Evolutionary conservation across 2,797 vertebrate genomes (phyloP).

Genomic region (Uromys caudimaculatus): DNA sequence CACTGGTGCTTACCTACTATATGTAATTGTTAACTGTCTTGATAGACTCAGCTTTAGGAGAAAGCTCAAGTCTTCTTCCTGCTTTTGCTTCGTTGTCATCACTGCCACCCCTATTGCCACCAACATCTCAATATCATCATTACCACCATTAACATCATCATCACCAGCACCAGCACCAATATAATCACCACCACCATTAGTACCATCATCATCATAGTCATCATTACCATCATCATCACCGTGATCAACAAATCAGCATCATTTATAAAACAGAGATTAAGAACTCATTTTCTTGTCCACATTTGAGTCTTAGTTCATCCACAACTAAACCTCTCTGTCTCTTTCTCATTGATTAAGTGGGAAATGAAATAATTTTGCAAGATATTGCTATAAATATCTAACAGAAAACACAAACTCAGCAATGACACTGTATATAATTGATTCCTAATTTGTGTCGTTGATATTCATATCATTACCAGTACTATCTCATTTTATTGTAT

Average conservation of each 20-base stretch:
- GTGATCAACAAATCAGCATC: neutral
- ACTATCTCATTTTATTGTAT: neutral
- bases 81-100: neutral
- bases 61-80: neutral
- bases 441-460: neutral
- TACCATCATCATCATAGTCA: too few species aligned
- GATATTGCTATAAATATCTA: neutral
- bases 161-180: neutral
- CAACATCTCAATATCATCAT: too few species aligned
- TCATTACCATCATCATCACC: too few species aligned
- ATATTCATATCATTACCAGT: neutral
- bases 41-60: neutral
- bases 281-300: neutral
- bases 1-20: accelerated
- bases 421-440: neutral
- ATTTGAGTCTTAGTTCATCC: neutral
- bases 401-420: neutral
- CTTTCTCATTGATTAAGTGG: neutral
- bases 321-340: neutral
- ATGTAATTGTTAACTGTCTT: neutral
- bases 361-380: neutral
- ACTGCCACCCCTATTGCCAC: neutral
- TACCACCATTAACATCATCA: neutral
- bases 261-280: neutral
- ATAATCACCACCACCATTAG: neutral